phyloP scores from a whole-genome alignment of 2,888 invertebrate species.

The Gastracanthus pulcherrimus region DNA sequence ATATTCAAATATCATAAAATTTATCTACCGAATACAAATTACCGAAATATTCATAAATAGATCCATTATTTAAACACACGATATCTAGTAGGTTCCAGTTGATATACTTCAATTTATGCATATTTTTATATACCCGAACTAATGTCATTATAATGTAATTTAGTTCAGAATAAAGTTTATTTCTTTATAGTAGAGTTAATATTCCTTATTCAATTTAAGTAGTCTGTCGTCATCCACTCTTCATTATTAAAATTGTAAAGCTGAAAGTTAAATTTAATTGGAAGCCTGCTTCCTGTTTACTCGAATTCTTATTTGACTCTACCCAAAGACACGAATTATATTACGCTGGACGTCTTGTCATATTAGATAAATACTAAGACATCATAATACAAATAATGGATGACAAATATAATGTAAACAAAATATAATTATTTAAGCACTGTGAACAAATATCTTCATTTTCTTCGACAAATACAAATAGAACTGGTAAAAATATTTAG shows the following conservation, averaged over 20 bases:
- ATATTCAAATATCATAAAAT: too few relatives aligned
- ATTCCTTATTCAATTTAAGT: not conserved
- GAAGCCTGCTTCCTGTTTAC: not conserved
- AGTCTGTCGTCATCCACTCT: not conserved
- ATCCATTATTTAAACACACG: too few relatives aligned
- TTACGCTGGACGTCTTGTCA: not conserved
- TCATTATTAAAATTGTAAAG: not conserved
- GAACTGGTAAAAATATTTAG: too few relatives aligned
- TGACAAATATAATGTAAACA: too few relatives aligned
- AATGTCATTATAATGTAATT: not conserved
- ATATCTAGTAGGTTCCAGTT: too few relatives aligned
- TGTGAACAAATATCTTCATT: too few relatives aligned
- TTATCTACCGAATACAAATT: too few relatives aligned
- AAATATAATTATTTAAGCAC: too few relatives aligned
- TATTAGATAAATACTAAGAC: not conserved
- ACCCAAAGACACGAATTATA: not conserved
- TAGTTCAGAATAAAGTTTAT: not conserved
- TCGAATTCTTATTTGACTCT: not conserved
- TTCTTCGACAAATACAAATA: too few relatives aligned
- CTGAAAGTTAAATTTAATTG: not conserved
- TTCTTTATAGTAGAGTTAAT: not conserved
- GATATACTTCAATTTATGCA: too few relatives aligned
- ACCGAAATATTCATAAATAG: too few relatives aligned
- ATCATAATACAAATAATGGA: too few relatives aligned
- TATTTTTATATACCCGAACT: conserved; percentile 1